Evolutionary conservation across 2,888 invertebrate genomes (phyloP), one percentile per base, ranked within the genome.

Genomic region (Amphipyra tragopoginis): DNA sequence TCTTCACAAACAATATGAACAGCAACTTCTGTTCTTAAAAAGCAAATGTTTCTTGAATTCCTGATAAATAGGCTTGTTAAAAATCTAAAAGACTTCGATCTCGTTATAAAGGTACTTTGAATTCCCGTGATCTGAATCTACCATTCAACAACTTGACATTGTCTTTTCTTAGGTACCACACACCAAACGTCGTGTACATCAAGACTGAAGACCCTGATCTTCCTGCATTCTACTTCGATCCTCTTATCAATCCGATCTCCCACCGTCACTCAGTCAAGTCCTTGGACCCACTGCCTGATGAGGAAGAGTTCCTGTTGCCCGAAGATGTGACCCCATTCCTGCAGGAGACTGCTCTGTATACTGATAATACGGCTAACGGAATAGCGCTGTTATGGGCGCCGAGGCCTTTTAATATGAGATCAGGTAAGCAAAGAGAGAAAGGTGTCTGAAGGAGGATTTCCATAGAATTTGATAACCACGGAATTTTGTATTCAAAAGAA

Each of bases 181-280:
- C 98, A 7, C 99, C 99, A 26, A 99, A 99, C 90, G 99, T 99
- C 6, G 99, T 99, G 0, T 99, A 98, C 91, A 99, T 99, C 83
- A 99, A 99, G 95, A 99, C 99, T 0, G 99, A 99, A 94, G 99
- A 99, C 96, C 99, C 99, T 7, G 99, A 99, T 93, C 95, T 99
- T 59, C 99, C 99, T 38, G 99, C 99, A 0, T 99, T 99, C 92
- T 99, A 99, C 91, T 99, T 99, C 93, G 99, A 99, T 95, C 99
- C 99, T 0, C 95, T 99, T 49, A 99, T 99, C 87, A 99, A 99
- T 93, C 99, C 99, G 0, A 99, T 99, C 80, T 98, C 99, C 0
- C 99, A 99, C 87, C 96, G 98, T 55, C 98, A 98, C 91, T 96
- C 98, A 0, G 96, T 98, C 0, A 98, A 98, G 95, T 96, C 96